Percentiles rank a stretch among this genome's conserved stretches.
These are phyloP conservation scores for Drosophila tsacasi DNA, from an alignment of 1,140 invertebrate species.

Conservation along the genomic window DNA sequence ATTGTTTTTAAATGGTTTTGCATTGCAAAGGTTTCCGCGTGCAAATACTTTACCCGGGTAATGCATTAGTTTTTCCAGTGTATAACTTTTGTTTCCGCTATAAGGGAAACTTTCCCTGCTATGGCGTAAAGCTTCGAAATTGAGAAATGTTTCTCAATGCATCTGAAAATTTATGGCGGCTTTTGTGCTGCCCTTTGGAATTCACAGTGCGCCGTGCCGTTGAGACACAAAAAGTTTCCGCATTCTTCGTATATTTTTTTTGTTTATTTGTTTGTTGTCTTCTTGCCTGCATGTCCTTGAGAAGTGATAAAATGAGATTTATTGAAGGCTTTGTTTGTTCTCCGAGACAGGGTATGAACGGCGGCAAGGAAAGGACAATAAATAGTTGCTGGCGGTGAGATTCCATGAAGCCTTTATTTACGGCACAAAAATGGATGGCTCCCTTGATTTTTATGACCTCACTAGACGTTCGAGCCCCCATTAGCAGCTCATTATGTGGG, in stretches of 20 bases:
- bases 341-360: conserved; percentile 5
- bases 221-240: conserved; percentile 57
- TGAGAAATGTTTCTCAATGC: conserved; percentile 60
- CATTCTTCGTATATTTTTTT: conserved; percentile 12
- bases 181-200: conserved; percentile 54
- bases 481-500: conserved; percentile 60
- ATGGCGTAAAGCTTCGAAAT: conserved; percentile 38
- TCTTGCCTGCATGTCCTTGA: conserved; percentile 42
- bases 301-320: conserved; percentile 80
- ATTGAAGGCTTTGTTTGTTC: conserved; percentile 63
- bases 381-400: conserved; percentile 62
- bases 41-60: neutral
- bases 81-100: conserved; percentile 36
- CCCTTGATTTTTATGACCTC: conserved; percentile 47
- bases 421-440: conserved; percentile 52
- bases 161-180: conserved; percentile 63
- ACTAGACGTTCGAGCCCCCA: conserved; percentile 47
- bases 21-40: neutral
- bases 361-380: conserved; percentile 38
- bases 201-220: conserved; percentile 22
- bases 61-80: conserved; percentile 29
- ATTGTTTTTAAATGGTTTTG: conserved; percentile 31
- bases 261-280: conserved; percentile 8
- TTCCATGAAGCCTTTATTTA: conserved; percentile 65
- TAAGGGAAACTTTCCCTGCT: conserved; percentile 34